A percentile compares a stretch with the other conserved stretches of the same genome.
phyloP scores from a whole-genome alignment of 2,113 vertebrate species.

The Glareola pratincola region DNA sequence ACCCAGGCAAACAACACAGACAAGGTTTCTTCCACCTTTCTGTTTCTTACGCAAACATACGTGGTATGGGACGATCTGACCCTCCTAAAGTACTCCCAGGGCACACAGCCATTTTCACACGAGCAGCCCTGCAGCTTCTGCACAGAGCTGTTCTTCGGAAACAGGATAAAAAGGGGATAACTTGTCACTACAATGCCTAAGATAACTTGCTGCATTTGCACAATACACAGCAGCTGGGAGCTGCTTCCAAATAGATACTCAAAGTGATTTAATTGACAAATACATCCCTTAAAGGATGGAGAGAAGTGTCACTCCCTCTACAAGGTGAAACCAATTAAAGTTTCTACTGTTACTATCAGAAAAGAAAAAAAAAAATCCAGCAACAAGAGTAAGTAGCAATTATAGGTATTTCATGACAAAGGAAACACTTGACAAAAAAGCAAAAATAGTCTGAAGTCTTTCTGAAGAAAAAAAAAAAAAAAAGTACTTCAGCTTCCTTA shows the following conservation, averaged over 20 bases:
- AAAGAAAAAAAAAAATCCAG: neutral
- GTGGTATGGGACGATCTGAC: neutral
- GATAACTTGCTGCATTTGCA: constrained; percentile 32
- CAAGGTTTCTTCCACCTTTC: neutral
- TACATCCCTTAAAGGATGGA: neutral
- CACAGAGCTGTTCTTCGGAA: neutral
- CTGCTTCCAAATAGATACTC: constrained; percentile 10
- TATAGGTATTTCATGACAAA: neutral
- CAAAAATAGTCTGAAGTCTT: neutral
- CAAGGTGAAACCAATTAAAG: constrained; percentile 51
- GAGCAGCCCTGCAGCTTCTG: neutral
- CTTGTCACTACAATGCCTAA: neutral
- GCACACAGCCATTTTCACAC: neutral
- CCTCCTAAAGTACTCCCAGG: neutral
- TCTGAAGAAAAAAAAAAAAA: neutral
- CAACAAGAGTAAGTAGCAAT: neutral
- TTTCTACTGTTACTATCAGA: neutral
- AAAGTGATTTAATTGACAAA: constrained; percentile 34
- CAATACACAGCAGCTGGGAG: constrained; percentile 27
- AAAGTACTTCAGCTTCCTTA: neutral
- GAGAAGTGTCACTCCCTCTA: neutral
- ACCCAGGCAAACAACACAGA: neutral
- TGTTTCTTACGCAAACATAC: neutral
- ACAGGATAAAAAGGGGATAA: neutral
- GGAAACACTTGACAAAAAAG: neutral